Base-by-base conservation (phyloP, 2,797 vertebrate species). In the Pogoniulus pusillus region DNA sequence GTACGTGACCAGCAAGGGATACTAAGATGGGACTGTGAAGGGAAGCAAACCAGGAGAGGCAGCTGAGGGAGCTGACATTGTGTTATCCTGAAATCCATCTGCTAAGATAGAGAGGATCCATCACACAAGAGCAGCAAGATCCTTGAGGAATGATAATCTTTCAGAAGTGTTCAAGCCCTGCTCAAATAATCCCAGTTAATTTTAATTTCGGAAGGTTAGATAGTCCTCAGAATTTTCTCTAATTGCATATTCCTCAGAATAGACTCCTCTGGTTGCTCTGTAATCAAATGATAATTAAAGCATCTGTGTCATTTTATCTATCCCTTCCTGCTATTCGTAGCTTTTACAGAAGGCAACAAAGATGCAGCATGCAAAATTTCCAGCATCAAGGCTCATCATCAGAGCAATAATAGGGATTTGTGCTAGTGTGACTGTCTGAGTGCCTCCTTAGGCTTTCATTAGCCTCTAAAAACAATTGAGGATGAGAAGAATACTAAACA, bases 261-360 rank as follows among this genome's bases (percentile, higher is more conserved):
- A 95, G 90, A 87, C 73, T 91, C 77, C 84, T 93, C 75, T 92
- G 76, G 64, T 64, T 89, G 93, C 91, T 89, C 89, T 80, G 86
- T 95, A 96, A 89, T 95, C 95, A 95, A 93, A 95, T 89, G 88
- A 93, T 96, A 94, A 82, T 96, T 93, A 94, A 94, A 92, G 87
- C 95, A 94, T 96, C 89, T 95, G 90, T 89, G 87, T 60, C 43
- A 8, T 92, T 94, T 84, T 81, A 85, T 90, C 85, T 73, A 82
- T 37, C 89, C 71, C 86, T 94, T 93, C 78, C 91, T 93, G 93
- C 90, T 93, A 78, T 81, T 89, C 87, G 83, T 32, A 60, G 80
- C 63, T 8, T 74, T 93, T 82, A 62, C 78, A 92, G 74, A 59
- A 93, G 57, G 69, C 86, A 89, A 59, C 83, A 80, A 89, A 83